Percentiles rank a stretch among this genome's conserved stretches.
Conservation (phyloP, 2,888 invertebrate species). For the Watsonalla binaria region DNA sequence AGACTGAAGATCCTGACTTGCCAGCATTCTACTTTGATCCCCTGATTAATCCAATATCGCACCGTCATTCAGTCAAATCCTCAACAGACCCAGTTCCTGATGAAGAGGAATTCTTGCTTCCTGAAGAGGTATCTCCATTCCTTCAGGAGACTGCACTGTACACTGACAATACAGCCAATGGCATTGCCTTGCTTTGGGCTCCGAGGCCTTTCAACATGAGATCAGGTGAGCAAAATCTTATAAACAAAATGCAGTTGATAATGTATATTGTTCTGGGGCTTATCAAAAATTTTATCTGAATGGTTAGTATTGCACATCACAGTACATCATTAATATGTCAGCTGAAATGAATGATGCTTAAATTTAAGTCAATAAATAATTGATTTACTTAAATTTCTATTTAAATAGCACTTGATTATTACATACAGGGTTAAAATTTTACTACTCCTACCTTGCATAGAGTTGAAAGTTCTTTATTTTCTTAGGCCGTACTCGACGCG, state of each 20-base stretch:
- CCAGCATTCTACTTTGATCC: slow-evolving; percentile 99
- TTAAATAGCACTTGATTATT: too few species aligned
- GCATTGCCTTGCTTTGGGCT: slow-evolving; percentile 97
- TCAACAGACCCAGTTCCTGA: slow-evolving; percentile 90
- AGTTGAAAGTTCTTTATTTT: background rate
- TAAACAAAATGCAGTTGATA: too few species aligned
- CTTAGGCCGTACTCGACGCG: slow-evolving; percentile 91
- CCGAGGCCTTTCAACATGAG: slow-evolving; percentile 98
- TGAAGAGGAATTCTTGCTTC: slow-evolving; percentile 95
- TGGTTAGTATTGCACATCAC: too few species aligned
- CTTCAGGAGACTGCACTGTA: slow-evolving; percentile 97
- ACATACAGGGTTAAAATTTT: too few species aligned
- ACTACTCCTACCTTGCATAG: too few species aligned
- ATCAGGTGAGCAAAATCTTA: slow-evolving; percentile 80
- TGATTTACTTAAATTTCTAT: too few species aligned
- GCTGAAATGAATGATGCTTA: too few species aligned
- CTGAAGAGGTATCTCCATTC: slow-evolving; percentile 94
- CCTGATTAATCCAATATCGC: slow-evolving; percentile 98
- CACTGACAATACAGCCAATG: slow-evolving; percentile 99
- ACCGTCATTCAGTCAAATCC: slow-evolving; percentile 91
- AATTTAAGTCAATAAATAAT: too few species aligned
- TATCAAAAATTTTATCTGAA: too few species aligned
- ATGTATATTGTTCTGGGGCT: too few species aligned
- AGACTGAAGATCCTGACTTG: slow-evolving; percentile 99
- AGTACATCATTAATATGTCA: too few species aligned